Evolutionary conservation across 2,797 vertebrate species (phyloP).

Genomic region (Macropodus opercularis): DNA sequence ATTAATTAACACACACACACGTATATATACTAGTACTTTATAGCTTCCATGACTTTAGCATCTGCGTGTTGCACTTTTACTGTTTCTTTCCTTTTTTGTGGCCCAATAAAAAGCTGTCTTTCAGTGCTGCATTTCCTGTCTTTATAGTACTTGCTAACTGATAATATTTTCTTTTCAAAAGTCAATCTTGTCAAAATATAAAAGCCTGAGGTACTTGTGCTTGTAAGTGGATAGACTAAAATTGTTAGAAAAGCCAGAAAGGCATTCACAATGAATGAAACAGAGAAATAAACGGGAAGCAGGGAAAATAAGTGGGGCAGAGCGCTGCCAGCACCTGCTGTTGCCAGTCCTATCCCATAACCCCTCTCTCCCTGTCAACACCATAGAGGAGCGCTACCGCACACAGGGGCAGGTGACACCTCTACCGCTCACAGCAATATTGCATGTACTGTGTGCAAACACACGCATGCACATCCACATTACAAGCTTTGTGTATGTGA

Average conservation of each 20-base stretch:
- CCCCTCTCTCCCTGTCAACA: slow-evolving; percentile 60
- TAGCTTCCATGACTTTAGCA: not conserved
- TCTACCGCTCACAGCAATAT: slow-evolving; percentile 39
- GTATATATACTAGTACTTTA: slow-evolving; percentile 20
- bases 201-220: not conserved
- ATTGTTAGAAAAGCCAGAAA: slow-evolving; percentile 4
- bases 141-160: not conserved
- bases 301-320: slow-evolving; percentile 20
- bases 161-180: not conserved
- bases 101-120: not conserved
- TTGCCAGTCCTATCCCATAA: slow-evolving; percentile 47
- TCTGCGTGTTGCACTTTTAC: not conserved
- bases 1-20: slow-evolving; percentile 32
- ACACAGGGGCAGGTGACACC: slow-evolving; percentile 57
- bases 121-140: not conserved
- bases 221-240: not conserved
- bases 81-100: not conserved
- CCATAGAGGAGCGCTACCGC: slow-evolving; percentile 39
- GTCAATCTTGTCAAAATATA: no score
- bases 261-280: not conserved
- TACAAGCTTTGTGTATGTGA: not conserved
- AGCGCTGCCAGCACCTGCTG: slow-evolving; percentile 63
- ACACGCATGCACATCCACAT: slow-evolving; percentile 10
- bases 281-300: not conserved
- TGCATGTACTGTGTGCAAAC: slow-evolving; percentile 22